These are phyloP conservation scores for Deilephila porcellus DNA, from an alignment of 2,888 invertebrate genomes.

Conservation along the genomic window DNA sequence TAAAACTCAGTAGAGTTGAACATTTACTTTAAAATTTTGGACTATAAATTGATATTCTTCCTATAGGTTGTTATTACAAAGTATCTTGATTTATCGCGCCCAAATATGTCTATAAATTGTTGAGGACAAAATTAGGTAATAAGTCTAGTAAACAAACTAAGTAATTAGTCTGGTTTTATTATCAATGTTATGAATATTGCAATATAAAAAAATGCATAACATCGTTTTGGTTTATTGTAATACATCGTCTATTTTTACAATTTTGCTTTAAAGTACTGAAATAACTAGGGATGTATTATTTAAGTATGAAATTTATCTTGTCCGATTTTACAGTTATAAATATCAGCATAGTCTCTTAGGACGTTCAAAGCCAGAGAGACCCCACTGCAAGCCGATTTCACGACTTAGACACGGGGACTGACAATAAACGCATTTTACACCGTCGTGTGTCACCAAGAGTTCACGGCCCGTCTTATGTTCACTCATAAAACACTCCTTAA, in stretches of 20 bases:
- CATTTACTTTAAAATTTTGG: conserved; percentile 1
- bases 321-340: not conserved
- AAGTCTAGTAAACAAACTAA: no score
- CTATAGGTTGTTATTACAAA: no score
- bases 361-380: conserved; percentile 47
- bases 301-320: not conserved
- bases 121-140: no score
- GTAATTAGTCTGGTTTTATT: no score
- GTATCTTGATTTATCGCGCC: no score
- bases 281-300: no score
- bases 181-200: no score
- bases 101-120: no score
- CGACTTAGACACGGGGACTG: conserved; percentile 80
- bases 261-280: no score
- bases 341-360: conserved; percentile 37
- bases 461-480: conserved; percentile 66
- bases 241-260: no score
- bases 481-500: conserved; percentile 67
- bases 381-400: conserved; percentile 78
- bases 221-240: no score
- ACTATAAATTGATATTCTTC: not conserved
- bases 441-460: conserved; percentile 71
- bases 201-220: no score
- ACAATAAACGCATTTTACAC: conserved; percentile 76
- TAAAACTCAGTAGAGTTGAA: conserved; percentile 35